A percentile compares a stretch with the other conserved stretches of the same genome.
Conservation (phyloP, 2,888 invertebrate species). For the Chalcosyrphus nemorum region DNA sequence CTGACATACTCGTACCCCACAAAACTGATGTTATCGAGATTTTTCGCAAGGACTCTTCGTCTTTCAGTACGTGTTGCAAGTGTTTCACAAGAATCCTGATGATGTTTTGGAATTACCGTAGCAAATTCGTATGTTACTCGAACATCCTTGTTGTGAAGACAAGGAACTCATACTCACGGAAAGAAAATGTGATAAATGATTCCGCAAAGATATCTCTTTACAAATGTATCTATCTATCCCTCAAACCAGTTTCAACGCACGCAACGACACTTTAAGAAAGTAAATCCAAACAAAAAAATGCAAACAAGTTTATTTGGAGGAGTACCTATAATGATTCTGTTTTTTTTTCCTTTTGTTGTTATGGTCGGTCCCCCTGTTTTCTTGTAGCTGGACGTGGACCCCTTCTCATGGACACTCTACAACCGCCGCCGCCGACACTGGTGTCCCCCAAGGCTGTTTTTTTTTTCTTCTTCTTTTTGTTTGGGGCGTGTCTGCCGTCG, state of each 20-base stretch:
- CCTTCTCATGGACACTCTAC: conserved; percentile 22
- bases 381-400: not conserved
- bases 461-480: conserved; percentile 12
- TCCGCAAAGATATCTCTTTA: conserved; percentile 61
- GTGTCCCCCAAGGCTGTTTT: conserved; percentile 65
- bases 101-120: conserved; percentile 60
- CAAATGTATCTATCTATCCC: conserved; percentile 22
- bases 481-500: conserved; percentile 58
- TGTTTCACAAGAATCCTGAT: conserved; percentile 37
- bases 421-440: conserved; percentile 22
- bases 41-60: conserved; percentile 44
- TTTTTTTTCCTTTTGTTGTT: conserved; percentile 24
- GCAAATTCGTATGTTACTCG: conserved; percentile 50
- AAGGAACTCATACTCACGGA: conserved; percentile 52
- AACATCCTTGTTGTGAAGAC: conserved; percentile 43
- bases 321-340: conserved; percentile 28
- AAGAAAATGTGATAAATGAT: conserved; percentile 44
- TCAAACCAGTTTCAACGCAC: conserved; percentile 55
- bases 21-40: conserved; percentile 56
- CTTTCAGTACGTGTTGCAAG: conserved; percentile 1
- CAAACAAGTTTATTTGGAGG: conserved; percentile 70
- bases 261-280: conserved; percentile 67
- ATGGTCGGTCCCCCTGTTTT: not conserved
- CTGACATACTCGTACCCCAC: conserved; percentile 2
- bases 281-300: conserved; percentile 29